phyloP scores from a whole-genome alignment of 2,888 invertebrate genomes.

The Lasioglossum morio region DNA sequence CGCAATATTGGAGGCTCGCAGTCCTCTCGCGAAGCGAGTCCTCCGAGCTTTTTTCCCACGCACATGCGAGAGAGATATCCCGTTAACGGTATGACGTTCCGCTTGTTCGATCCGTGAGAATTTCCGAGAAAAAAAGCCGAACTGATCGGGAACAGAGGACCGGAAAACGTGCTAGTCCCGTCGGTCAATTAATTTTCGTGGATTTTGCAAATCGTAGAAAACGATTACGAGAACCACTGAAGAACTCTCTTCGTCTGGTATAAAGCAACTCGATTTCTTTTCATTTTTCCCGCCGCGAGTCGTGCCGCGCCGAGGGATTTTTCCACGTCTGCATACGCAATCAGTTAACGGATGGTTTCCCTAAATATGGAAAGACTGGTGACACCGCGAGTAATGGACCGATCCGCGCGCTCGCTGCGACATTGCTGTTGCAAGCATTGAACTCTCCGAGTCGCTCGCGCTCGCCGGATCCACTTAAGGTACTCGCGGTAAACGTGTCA shows the following conservation, averaged over 20 bases:
- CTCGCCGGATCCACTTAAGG: conserved; percentile 72
- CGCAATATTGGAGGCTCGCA: conserved; percentile 45
- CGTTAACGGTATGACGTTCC: conserved; percentile 58
- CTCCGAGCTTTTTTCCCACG: conserved; percentile 56
- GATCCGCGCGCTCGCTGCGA: conserved; percentile 50
- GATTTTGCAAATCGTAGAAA: background rate
- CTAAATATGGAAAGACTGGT: conserved; percentile 74
- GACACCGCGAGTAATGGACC: conserved; percentile 64
- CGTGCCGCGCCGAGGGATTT: background rate
- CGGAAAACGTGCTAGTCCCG: background rate
- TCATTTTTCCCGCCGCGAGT: background rate
- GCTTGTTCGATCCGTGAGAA: conserved; percentile 61
- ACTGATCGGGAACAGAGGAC: background rate
- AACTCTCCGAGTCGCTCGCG: conserved; percentile 74
- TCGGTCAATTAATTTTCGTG: conserved; percentile 3
- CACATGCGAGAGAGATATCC: conserved; percentile 38
- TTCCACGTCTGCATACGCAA: conserved; percentile 53
- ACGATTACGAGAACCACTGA: background rate
- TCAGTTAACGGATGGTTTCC: conserved; percentile 65
- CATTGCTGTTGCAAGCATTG: conserved; percentile 80
- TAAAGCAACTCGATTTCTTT: background rate
- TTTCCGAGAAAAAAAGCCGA: conserved; percentile 3
- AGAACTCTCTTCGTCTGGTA: no score
- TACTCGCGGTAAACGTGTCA: conserved; percentile 54
- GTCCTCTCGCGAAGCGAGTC: conserved; percentile 44